Evolutionary conservation across 2,797 vertebrate genomes (phyloP), one percentile per base, ranked within the genome.

Genomic region (Discoglossus pictus): DNA sequence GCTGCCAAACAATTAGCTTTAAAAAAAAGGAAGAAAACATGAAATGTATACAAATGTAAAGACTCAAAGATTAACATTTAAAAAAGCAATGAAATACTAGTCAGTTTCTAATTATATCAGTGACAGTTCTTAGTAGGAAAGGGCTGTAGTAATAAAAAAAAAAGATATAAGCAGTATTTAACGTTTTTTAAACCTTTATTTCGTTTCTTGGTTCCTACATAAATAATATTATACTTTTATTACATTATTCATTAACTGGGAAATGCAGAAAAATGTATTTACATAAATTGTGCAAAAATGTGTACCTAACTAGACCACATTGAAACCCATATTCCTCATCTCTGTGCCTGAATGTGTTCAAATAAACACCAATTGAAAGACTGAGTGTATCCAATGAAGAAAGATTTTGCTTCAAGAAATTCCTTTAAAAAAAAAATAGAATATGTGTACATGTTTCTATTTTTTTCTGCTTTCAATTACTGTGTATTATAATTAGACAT

Each of bases 1-100:
- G 61, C 25, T 46, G 48, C 47, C 53, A 58, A 58, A 51, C 63
- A 31, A 31, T 31, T 31, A 71, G 61, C 34, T 58, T 58, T 63
- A 38, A 43, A 27, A 50, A n/a, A 58, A 11, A n/a, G 20, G 12
- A 56, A 27, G 51, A 70, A 52, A 56, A 51, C 48, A 47, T 39
- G 48, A 52, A 25, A 40, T 53, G 35, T 47, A 42, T 21, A 7
- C 40, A 12, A 56, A 63, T 43, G 17, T 46, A 18, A 25, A 56
- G 20, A 3, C 56, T 36, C 23, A 44, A 42, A 56, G 20, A 27
- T 40, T 13, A 21, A 50, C 24, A 20, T 11, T 46, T 20, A 21
- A 35, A 27, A 51, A 20, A 40, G 31, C 24, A 51, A 23, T n/a
- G 18, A 18, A 21, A 59, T 55, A 48, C 10, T 21, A 48, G 43